phyloP scores from a whole-genome alignment of 2,113 vertebrate genomes.

The Myotis brandtii region DNA sequence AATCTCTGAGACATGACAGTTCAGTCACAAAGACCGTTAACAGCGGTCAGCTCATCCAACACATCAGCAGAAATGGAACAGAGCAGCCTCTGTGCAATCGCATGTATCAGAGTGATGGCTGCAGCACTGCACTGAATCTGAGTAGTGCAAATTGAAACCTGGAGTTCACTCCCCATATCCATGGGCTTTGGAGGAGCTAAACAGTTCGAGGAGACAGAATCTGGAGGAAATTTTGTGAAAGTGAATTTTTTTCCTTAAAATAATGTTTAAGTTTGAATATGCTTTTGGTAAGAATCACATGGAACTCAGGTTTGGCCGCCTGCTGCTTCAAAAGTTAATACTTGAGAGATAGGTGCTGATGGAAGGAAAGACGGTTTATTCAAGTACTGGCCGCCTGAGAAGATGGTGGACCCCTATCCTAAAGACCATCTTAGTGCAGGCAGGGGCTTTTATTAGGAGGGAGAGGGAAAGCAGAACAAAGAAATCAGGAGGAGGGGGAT shows the following conservation, averaged over 20 bases:
- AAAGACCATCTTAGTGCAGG: neutral
- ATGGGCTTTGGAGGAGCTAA: neutral
- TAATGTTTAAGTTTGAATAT: neutral
- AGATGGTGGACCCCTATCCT: neutral
- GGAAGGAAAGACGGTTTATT: neutral
- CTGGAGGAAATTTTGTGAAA: neutral
- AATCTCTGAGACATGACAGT: conserved; percentile 48
- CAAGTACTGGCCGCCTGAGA: neutral
- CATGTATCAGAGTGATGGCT: neutral
- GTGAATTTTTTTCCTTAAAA: neutral
- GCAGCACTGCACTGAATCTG: conserved; percentile 15
- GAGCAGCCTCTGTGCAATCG: neutral
- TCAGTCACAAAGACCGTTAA: conserved; percentile 37
- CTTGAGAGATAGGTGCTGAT: neutral
- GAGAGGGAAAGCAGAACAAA: neutral
- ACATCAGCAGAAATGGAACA: conserved; percentile 25
- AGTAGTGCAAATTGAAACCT: conserved; percentile 27
- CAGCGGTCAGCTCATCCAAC: conserved; percentile 60
- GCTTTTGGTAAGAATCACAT: neutral
- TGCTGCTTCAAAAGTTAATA: neutral
- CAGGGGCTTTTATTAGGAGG: neutral
- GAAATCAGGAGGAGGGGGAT: neutral
- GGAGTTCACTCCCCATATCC: neutral
- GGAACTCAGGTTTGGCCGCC: neutral
- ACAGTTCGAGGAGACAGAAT: conserved; percentile 41